Evolutionary conservation across 2,113 vertebrate genomes (phyloP), one percentile per base, ranked within the genome.

Genomic region (Morone chrysops): DNA sequence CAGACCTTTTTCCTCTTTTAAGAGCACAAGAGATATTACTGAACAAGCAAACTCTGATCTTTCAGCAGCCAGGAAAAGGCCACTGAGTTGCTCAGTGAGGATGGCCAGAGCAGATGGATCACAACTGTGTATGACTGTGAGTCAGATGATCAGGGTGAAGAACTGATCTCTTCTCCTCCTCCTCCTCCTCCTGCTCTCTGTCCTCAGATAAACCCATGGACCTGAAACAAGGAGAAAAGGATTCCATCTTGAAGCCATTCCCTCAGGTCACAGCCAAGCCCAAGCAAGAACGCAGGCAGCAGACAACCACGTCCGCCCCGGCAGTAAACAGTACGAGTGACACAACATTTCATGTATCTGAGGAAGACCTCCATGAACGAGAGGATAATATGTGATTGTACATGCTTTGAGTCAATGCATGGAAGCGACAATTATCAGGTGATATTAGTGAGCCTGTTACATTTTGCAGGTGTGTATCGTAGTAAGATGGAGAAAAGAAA

Each of bases 201-300:
- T 90, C 89, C 89, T 87, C 89, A 94, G 94, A 92, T 85, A 93
- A 93, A 92, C 87, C 80, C 80, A 87, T 90, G 74, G 90, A 93
- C 72, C 82, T 92, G 41, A 94, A 93, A 81, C 85, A 90, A 74
- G 86, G 82, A 80, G 91, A 91, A 51, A 92, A 93, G 79, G 90
- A 85, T 59, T 89, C 91, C 87, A 90, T 94, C 90, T 84, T 92
- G 87, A 94, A 93, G 72, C 84, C 78, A 16, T 83, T 92, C 66
- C 62, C 86, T 43, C 31, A 67, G 57, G 94, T 92, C 84, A 95
- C 94, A 41, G 78, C 83, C 77, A 95, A 92, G 80, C 94, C 94
- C 11, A 95, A 93, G 83, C 92, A 86, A 10, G 91, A 94, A 36
- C 85, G 67, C 5, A 76, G 78, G 78, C 92, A 78, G 78, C 90